These are phyloP conservation scores for Protobothrops mucrosquamatus DNA, from an alignment of 2,113 vertebrate species.

Conservation along the genomic window DNA sequence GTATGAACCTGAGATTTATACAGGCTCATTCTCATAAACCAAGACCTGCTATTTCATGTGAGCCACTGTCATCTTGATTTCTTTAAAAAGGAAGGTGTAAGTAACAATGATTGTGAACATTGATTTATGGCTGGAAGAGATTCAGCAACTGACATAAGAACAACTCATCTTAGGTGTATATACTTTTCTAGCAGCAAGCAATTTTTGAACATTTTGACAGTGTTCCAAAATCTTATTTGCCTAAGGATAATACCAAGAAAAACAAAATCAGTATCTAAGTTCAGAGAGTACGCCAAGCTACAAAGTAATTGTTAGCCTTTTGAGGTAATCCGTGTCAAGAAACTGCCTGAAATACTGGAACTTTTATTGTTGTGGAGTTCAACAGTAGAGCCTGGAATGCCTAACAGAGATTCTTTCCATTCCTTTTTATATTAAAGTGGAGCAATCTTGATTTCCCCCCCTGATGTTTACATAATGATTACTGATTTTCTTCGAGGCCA, in stretches of 20 bases:
- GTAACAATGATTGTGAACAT: background rate
- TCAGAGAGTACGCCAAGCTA: background rate
- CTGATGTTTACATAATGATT: background rate
- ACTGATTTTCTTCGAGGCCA: background rate
- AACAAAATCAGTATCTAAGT: background rate
- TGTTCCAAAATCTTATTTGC: background rate
- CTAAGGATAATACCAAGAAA: background rate
- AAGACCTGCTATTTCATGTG: background rate
- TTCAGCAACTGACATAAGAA: background rate
- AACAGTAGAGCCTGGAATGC: background rate
- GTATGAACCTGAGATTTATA: background rate
- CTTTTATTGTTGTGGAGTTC: background rate
- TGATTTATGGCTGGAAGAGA: background rate
- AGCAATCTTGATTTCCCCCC: background rate
- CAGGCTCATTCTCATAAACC: background rate
- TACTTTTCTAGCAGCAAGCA: background rate
- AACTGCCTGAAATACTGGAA: background rate
- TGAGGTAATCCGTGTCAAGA: background rate
- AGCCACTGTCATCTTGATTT: background rate
- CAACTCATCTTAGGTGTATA: background rate
- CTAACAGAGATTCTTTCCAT: background rate
- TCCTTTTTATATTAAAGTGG: background rate
- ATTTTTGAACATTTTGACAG: background rate
- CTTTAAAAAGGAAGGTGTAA: background rate
- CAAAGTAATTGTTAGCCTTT: background rate